These are phyloP conservation scores for Cydia splendana DNA, from an alignment of 1,140 invertebrate species.

Conservation along the genomic window DNA sequence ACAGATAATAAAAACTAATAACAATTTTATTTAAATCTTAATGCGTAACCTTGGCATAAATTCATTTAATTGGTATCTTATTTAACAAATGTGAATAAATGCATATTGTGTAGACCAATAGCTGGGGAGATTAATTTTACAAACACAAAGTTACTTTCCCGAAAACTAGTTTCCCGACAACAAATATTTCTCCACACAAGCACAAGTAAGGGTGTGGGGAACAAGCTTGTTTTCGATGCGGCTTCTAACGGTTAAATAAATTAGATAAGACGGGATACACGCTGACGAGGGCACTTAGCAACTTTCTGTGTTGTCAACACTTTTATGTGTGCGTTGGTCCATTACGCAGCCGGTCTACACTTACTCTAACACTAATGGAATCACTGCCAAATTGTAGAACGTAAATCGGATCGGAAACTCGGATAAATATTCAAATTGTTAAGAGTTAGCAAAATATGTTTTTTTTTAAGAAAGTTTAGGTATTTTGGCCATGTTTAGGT, in stretches of 20 bases:
- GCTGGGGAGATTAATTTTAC: neutral
- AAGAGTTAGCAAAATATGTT: neutral
- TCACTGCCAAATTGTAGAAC: slow-evolving; percentile 8
- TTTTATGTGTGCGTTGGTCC: slow-evolving; percentile 48
- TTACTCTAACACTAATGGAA: slow-evolving; percentile 31
- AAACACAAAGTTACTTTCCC: neutral
- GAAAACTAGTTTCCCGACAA: slow-evolving; percentile 24
- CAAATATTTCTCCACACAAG: slow-evolving; percentile 43
- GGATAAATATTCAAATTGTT: neutral
- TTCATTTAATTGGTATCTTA: neutral
- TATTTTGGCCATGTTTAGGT: too few relatives aligned
- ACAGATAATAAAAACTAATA: too few relatives aligned
- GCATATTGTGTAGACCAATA: neutral
- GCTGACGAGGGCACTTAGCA: slow-evolving; percentile 54
- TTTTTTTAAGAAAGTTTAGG: too few relatives aligned
- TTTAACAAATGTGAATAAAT: neutral
- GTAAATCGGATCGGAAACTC: neutral
- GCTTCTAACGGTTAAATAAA: slow-evolving; percentile 61
- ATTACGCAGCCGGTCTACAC: slow-evolving; percentile 41
- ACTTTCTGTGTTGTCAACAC: slow-evolving; percentile 60
- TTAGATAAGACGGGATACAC: slow-evolving; percentile 60
- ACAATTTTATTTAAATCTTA: too few relatives aligned
- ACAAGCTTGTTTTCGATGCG: slow-evolving; percentile 53
- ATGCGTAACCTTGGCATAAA: too few relatives aligned
- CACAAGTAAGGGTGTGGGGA: slow-evolving; percentile 41